phyloP scores from a whole-genome alignment of 2,797 vertebrate species.

The Scolopax bukidnonensis region DNA sequence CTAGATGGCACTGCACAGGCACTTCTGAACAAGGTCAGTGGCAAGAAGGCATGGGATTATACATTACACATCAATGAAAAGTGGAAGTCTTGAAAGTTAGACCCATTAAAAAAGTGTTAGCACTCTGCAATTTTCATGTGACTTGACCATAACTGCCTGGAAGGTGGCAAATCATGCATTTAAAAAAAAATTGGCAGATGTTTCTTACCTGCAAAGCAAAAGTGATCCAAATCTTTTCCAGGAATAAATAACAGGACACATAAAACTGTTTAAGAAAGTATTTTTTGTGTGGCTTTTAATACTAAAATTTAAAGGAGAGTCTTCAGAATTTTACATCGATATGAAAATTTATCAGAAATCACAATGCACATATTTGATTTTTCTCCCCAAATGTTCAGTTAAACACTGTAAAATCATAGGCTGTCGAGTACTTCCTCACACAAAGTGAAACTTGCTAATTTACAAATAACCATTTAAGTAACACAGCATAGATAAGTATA shows the following conservation, averaged over 20 bases:
- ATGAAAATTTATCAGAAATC: not conserved
- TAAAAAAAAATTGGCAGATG: not conserved
- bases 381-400: not conserved
- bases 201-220: not conserved
- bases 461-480: not conserved
- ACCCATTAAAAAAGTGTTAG: not conserved
- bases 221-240: not conserved
- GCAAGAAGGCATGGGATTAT: not conserved
- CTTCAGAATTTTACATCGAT: not conserved
- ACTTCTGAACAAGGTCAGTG: not conserved
- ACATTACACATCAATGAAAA: not conserved
- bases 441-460: not conserved
- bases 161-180: not conserved
- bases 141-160: not conserved
- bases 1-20: not conserved
- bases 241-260: not conserved
- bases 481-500: not conserved
- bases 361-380: not conserved
- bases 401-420: not conserved
- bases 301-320: not conserved
- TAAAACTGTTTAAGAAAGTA: not conserved
- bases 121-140: not conserved
- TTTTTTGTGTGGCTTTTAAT: not conserved
- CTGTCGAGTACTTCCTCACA: not conserved
- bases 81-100: not conserved